A percentile compares a stretch with the other conserved stretches of the same genome.
These are phyloP conservation scores for Aproaerema taeniolella DNA, from an alignment of 2,888 invertebrate species.

Conservation along the genomic window DNA sequence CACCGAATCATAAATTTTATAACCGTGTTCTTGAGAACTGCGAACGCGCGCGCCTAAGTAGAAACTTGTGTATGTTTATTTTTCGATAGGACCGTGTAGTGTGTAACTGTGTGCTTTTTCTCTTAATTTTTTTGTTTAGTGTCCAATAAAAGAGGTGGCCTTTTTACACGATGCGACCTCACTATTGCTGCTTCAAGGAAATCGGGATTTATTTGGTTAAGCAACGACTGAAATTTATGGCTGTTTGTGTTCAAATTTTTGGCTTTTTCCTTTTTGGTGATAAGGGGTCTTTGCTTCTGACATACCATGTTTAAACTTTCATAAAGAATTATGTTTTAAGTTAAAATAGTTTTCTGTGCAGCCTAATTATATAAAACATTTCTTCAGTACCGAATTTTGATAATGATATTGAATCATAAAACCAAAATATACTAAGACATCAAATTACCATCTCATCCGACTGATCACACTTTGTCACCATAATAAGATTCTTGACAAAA, in stretches of 20 bases:
- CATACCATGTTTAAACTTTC: no score
- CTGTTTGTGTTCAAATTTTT: no score
- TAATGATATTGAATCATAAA: no score
- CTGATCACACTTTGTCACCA: conserved; percentile 9
- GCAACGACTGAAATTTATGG: conserved; percentile 25
- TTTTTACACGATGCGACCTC: conserved; percentile 45
- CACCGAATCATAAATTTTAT: conserved; percentile 73
- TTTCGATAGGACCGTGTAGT: conserved; percentile 73
- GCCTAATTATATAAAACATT: no score
- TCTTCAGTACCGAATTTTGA: no score
- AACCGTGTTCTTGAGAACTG: conserved; percentile 59
- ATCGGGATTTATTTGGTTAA: conserved; percentile 46
- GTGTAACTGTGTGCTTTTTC: conserved; percentile 66
- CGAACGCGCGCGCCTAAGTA: conserved; percentile 60
- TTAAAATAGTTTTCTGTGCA: no score
- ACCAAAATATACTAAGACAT: no score
- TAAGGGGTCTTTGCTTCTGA: no score
- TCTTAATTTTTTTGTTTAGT: conserved; percentile 59
- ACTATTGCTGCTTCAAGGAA: conserved; percentile 65
- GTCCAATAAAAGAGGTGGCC: conserved; percentile 65
- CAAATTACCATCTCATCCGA: conserved; percentile 4
- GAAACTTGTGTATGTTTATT: conserved; percentile 70
- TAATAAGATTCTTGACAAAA: conserved; percentile 6
- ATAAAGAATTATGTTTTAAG: no score
- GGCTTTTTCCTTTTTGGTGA: no score